Conservation (phyloP, 1,140 invertebrate genomes). For the Brachionus plicatilis region DNA sequence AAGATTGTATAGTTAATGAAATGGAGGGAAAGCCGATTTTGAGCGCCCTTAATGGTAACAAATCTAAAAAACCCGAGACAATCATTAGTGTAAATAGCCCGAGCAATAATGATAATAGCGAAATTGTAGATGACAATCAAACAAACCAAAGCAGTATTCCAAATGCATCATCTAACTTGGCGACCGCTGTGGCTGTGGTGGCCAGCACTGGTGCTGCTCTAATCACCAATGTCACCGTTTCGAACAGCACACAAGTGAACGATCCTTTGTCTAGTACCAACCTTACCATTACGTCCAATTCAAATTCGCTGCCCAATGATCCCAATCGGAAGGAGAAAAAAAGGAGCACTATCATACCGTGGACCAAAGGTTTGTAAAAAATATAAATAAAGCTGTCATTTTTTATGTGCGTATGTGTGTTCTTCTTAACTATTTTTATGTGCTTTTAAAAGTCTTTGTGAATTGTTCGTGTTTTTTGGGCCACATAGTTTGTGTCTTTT, state of each 20-base stretch:
- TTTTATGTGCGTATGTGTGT: background rate
- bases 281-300: background rate
- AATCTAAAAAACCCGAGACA: background rate
- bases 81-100: background rate
- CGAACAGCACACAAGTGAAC: background rate
- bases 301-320: background rate
- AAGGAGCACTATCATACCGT: slow-evolving; percentile 20
- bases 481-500: background rate
- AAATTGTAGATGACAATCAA: background rate
- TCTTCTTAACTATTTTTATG: background rate
- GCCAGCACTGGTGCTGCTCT: background rate
- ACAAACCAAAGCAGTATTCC: background rate
- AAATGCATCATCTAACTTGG: slow-evolving; percentile 12
- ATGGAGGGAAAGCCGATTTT: slow-evolving; percentile 55
- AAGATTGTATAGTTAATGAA: slow-evolving; percentile 66
- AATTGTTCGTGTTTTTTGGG: background rate
- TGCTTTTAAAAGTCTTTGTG: background rate
- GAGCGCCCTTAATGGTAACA: background rate
- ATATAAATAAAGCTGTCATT: background rate
- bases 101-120: slow-evolving; percentile 7
- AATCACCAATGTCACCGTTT: slow-evolving; percentile 2
- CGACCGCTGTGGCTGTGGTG: background rate
- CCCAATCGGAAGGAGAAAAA: slow-evolving; percentile 30
- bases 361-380: slow-evolving; percentile 36
- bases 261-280: background rate